phyloP scores from a whole-genome alignment of 2,113 vertebrate genomes.

The Nothocercus nigrocapillus region DNA sequence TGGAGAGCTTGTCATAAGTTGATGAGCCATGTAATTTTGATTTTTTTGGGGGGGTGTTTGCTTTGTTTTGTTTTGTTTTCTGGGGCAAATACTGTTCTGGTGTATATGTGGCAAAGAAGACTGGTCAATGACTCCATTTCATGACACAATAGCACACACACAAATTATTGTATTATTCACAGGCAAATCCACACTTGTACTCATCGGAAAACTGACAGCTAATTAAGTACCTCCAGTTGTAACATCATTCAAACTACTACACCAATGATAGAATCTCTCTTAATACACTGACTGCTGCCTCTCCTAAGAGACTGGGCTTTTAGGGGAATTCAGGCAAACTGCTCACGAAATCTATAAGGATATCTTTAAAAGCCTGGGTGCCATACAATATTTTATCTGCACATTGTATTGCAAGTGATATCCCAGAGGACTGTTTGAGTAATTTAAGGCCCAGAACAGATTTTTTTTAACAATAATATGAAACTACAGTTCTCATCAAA shows the following conservation, averaged over 20 bases:
- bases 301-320: background rate
- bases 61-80: background rate
- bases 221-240: background rate
- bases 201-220: background rate
- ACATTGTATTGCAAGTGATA: background rate
- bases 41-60: background rate
- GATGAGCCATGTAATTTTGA: background rate
- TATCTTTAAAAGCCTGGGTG: background rate
- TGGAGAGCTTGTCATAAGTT: background rate
- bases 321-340: conserved; percentile 52
- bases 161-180: rapidly evolving
- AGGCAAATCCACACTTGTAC: background rate
- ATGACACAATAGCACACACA: background rate
- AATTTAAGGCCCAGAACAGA: background rate
- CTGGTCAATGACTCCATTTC: background rate
- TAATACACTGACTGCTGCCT: background rate
- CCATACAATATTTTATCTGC: background rate
- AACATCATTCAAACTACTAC: background rate
- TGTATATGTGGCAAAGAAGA: background rate
- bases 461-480: background rate
- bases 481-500: background rate
- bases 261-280: background rate
- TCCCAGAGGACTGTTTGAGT: background rate
- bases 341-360: background rate
- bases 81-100: background rate